These are phyloP conservation scores for Meleagris gallopavo DNA, from an alignment of 2,113 vertebrate genomes.

Conservation along the genomic window DNA sequence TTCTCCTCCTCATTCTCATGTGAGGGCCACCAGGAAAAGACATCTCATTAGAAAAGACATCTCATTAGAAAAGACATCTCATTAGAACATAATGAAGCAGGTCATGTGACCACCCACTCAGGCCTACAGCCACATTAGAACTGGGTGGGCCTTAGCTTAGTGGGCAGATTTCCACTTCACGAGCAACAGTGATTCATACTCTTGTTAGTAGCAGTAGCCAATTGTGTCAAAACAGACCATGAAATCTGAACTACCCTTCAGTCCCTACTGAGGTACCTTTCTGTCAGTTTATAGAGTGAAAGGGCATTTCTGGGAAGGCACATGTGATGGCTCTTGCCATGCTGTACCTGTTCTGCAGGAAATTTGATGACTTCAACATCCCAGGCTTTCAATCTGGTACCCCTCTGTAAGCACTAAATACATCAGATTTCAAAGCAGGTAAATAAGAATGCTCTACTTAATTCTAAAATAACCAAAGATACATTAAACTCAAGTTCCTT, in stretches of 20 bases:
- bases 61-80: slow-evolving; percentile 1
- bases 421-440: not conserved
- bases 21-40: slow-evolving; percentile 43
- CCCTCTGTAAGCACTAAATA: not conserved
- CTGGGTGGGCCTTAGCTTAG: not conserved
- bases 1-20: slow-evolving; percentile 17
- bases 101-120: slow-evolving; percentile 7
- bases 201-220: slow-evolving; percentile 27
- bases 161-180: not conserved
- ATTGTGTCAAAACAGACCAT: slow-evolving; percentile 61
- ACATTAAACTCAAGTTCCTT: not conserved
- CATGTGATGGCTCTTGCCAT: not conserved
- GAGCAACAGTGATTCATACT: not conserved
- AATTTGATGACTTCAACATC: not conserved
- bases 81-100: not conserved
- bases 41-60: slow-evolving; percentile 22
- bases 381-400: not conserved
- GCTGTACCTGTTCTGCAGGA: not conserved
- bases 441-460: not conserved
- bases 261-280: slow-evolving; percentile 28
- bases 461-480: not conserved
- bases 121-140: slow-evolving; percentile 3
- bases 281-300: not conserved
- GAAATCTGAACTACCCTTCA: slow-evolving; percentile 69
- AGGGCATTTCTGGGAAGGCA: not conserved